A percentile compares a stretch with the other conserved stretches of the same genome.
These are phyloP conservation scores for Stomatorhinus ivindoensis DNA, from an alignment of 2,113 vertebrate genomes.

Conservation along the genomic window DNA sequence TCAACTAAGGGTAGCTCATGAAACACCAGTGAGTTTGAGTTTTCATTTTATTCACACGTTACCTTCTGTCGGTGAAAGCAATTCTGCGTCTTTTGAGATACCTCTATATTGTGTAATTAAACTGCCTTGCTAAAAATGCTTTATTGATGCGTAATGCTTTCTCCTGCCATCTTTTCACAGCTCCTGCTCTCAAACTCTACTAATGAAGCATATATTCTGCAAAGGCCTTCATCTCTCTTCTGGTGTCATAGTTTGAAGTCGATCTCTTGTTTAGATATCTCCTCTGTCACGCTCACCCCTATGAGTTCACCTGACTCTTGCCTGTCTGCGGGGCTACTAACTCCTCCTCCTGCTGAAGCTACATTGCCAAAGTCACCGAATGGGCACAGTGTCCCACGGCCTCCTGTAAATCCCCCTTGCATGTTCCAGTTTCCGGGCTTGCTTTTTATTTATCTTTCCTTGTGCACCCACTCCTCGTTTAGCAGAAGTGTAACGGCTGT, in stretches of 20 bases:
- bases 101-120: neutral
- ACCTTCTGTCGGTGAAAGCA: neutral
- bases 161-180: conserved; percentile 68
- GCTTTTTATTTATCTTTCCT: neutral
- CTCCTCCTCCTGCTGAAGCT: conserved; percentile 73
- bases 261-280: conserved; percentile 79
- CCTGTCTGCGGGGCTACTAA: conserved; percentile 71
- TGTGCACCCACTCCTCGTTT: neutral
- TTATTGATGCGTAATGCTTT: conserved; percentile 43
- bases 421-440: neutral
- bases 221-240: conserved; percentile 77
- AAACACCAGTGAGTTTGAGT: conserved; percentile 74
- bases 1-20: conserved; percentile 77
- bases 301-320: conserved; percentile 81
- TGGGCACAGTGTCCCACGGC: conserved; percentile 72
- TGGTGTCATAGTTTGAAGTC: conserved; percentile 75
- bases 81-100: neutral
- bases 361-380: conserved; percentile 63
- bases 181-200: conserved; percentile 70
- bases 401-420: conserved; percentile 63
- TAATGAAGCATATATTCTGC: conserved; percentile 70
- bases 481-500: neutral
- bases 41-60: neutral
- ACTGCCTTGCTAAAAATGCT: neutral
- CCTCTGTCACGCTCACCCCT: conserved; percentile 80